Percentiles rank a stretch among this genome's conserved stretches.
These are phyloP conservation scores for Pediacus dermestoides DNA, from an alignment of 2,888 invertebrate species.

Conservation along the genomic window DNA sequence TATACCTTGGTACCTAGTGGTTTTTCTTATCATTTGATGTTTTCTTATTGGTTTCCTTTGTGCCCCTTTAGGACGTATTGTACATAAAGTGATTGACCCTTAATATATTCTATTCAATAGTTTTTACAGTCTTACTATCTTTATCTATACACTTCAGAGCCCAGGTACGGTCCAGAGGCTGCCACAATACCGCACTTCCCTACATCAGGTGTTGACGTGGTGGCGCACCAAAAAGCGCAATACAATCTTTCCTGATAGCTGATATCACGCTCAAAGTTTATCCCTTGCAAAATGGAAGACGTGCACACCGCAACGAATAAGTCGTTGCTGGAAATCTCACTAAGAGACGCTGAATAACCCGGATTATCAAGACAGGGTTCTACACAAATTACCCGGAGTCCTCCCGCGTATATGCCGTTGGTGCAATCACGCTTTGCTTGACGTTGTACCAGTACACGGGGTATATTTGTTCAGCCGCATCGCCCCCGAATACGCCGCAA, in stretches of 20 bases:
- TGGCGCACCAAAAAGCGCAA: constrained; percentile 4
- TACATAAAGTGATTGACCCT: no score
- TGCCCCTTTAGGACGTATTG: no score
- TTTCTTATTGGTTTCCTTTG: no score
- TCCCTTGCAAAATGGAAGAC: constrained; percentile 9
- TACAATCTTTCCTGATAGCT: constrained; percentile 8
- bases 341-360: constrained; percentile 1
- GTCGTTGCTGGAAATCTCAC: constrained; percentile 8
- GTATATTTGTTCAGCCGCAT: constrained; percentile 7
- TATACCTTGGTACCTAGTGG: no score
- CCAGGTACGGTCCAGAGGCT: no score
- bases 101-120: no score
- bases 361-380: constrained; percentile 7
- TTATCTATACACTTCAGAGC: no score
- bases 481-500: constrained; percentile 7
- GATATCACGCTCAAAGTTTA: constrained; percentile 8
- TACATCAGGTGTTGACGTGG: constrained; percentile 6
- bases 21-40: no score
- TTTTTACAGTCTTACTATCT: no score
- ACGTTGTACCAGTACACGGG: background rate
- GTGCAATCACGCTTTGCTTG: constrained; percentile 2
- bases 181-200: no score
- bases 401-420: no score
- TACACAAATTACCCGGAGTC: constrained; percentile 6
- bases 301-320: background rate